phyloP scores from a whole-genome alignment of 2,888 invertebrate species.

The Drosophila macrospina region DNA sequence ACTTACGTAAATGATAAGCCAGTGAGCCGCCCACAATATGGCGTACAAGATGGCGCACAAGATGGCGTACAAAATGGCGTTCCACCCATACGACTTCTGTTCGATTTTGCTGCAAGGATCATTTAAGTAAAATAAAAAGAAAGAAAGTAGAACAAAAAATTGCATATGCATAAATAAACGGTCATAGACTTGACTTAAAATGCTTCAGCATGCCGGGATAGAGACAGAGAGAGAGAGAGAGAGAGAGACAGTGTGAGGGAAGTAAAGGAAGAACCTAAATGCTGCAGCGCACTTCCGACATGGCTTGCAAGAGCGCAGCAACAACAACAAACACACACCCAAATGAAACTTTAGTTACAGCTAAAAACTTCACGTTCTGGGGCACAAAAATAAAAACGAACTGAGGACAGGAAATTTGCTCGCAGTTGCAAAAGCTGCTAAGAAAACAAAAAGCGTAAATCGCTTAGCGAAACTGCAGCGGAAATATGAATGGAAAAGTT shows the following conservation, averaged over 20 bases:
- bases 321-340: slow-evolving; percentile 23
- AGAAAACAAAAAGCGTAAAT: slow-evolving; percentile 33
- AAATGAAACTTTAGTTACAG: slow-evolving; percentile 43
- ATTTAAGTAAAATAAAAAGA: slow-evolving; percentile 46
- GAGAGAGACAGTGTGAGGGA: no score
- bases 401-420: slow-evolving; percentile 65
- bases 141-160: slow-evolving; percentile 49
- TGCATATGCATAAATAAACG: slow-evolving; percentile 69
- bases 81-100: slow-evolving; percentile 28
- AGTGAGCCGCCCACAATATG: slow-evolving; percentile 26
- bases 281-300: slow-evolving; percentile 38
- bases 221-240: no score
- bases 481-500: slow-evolving; percentile 34
- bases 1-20: slow-evolving; percentile 41
- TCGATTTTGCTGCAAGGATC: slow-evolving; percentile 56
- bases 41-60: slow-evolving; percentile 28
- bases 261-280: neutral
- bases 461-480: slow-evolving; percentile 52
- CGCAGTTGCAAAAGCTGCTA: slow-evolving; percentile 51
- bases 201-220: slow-evolving; percentile 37
- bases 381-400: slow-evolving; percentile 24
- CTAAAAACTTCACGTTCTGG: slow-evolving; percentile 41
- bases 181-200: slow-evolving; percentile 57
- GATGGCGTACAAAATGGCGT: slow-evolving; percentile 32
- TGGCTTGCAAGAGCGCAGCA: slow-evolving; percentile 6